Conservation (phyloP, 1,140 invertebrate genomes). For the Caenorhabditis remanei region DNA sequence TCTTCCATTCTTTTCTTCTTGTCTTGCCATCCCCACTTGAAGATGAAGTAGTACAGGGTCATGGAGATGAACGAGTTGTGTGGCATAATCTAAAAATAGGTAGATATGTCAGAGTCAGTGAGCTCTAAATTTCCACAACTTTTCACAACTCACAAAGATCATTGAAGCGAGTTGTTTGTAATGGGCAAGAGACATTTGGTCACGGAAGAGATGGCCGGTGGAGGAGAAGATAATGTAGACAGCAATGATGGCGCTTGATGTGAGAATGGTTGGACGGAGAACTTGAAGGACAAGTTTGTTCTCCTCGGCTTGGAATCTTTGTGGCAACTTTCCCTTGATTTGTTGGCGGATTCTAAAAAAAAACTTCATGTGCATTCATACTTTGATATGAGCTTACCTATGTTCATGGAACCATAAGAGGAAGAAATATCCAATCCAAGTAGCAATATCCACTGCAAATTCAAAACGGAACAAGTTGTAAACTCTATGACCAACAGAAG, state of each 20-base stretch:
- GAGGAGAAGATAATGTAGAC: slow-evolving; percentile 5
- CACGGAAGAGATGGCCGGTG: not conserved
- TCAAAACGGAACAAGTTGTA: slow-evolving; percentile 3
- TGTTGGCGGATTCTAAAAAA: not conserved
- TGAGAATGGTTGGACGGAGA: not conserved
- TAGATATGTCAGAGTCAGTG: too few relatives aligned
- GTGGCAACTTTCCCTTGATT: not conserved
- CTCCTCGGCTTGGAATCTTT: not conserved
- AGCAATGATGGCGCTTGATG: not conserved
- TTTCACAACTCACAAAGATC: slow-evolving; percentile 31
- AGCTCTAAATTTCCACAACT: too few relatives aligned
- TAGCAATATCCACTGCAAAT: not conserved
- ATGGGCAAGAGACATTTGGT: not conserved
- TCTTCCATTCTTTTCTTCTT: slow-evolving; percentile 1
- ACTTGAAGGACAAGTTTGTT: not conserved
- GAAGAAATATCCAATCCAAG: not conserved
- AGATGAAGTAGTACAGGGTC: not conserved
- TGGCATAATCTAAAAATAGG: too few relatives aligned
- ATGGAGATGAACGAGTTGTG: not conserved
- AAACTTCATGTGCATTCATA: too few relatives aligned
- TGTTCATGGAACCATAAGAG: not conserved
- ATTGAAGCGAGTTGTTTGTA: slow-evolving; percentile 27
- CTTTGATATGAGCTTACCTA: too few relatives aligned
- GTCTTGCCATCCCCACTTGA: not conserved
- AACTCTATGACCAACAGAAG: not conserved